Conservation (phyloP, 2,113 vertebrate genomes). For the Pantherophis guttatus region DNA sequence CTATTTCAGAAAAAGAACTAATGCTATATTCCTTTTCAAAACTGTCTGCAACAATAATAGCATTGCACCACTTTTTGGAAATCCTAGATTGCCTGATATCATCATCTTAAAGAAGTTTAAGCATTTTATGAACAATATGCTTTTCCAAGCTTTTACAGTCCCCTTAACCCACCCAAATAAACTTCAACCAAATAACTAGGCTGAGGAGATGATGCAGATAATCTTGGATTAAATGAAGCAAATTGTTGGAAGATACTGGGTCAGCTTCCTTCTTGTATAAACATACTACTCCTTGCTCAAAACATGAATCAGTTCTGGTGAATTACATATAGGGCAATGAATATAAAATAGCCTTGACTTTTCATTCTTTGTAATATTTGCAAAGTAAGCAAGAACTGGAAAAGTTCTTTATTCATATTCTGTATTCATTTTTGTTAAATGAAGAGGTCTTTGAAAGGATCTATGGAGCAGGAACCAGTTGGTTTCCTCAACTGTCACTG, state of each 20-base stretch:
- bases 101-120: not conserved
- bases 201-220: not conserved
- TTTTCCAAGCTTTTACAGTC: not conserved
- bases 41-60: not conserved
- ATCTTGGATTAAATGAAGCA: not conserved
- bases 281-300: not conserved
- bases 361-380: not conserved
- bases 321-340: not conserved
- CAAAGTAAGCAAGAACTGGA: not conserved
- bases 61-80: not conserved
- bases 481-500: not conserved
- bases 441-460: not conserved
- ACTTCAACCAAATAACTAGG: not conserved
- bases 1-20: not conserved
- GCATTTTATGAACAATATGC: not conserved
- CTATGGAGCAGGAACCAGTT: not conserved
- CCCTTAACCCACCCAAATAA: not conserved
- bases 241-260: not conserved
- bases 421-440: not conserved
- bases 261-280: not conserved
- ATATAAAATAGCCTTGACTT: not conserved
- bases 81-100: not conserved
- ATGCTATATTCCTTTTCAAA: not conserved
- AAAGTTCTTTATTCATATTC: not conserved
- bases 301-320: not conserved